phyloP scores from a whole-genome alignment of 2,113 vertebrate species.

The Eptatretus burgeri region DNA sequence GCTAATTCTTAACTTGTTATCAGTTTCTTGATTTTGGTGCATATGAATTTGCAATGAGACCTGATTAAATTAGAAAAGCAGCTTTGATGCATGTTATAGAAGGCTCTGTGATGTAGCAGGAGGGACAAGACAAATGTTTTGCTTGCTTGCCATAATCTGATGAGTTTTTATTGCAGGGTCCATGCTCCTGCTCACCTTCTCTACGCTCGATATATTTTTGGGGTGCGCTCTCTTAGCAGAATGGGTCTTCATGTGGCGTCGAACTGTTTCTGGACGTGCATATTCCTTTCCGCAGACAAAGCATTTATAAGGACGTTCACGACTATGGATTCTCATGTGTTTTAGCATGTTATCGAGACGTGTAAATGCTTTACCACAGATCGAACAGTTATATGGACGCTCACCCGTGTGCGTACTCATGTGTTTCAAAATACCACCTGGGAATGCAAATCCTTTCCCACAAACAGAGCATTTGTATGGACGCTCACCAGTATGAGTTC shows the following conservation, averaged over 20 bases:
- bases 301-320: slow-evolving; percentile 2
- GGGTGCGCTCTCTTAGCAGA: background rate
- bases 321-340: background rate
- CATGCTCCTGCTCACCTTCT: too few species aligned
- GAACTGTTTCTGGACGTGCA: background rate
- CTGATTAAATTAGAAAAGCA: too few species aligned
- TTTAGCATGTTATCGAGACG: background rate
- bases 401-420: slow-evolving; percentile 4
- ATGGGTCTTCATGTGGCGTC: slow-evolving; percentile 1
- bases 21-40: too few species aligned
- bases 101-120: too few species aligned
- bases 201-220: too few species aligned
- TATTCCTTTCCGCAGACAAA: background rate
- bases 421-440: background rate
- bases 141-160: too few species aligned
- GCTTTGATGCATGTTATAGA: too few species aligned
- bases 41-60: too few species aligned
- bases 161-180: too few species aligned
- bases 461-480: slow-evolving; percentile 2
- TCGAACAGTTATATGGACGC: slow-evolving; percentile 1
- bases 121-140: too few species aligned
- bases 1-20: too few species aligned
- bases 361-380: slow-evolving; percentile 1
- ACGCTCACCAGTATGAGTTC: slow-evolving; percentile 1
- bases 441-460: background rate